Evolutionary conservation across 2,113 vertebrate genomes (phyloP).

Genomic region (Oryzias celebensis): DNA sequence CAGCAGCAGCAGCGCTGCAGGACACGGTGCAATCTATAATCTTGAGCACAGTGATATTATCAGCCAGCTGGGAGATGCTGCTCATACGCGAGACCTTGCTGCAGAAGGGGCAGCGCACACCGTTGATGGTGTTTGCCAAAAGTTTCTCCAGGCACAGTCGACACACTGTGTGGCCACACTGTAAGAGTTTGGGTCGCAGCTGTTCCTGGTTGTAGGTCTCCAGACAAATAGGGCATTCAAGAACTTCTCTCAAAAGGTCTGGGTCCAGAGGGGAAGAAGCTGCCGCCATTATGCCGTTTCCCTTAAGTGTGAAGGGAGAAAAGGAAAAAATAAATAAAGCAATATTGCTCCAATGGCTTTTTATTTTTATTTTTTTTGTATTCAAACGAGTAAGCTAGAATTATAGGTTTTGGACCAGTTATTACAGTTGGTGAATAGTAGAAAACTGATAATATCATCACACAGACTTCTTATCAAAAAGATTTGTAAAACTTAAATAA

Average conservation of each 20-base stretch:
- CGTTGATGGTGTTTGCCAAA: constrained; percentile 91
- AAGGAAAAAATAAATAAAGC: background rate
- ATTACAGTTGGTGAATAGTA: no score
- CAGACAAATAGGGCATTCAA: constrained; percentile 96
- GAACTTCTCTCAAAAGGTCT: constrained; percentile 89
- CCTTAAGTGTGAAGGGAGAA: constrained; percentile 12
- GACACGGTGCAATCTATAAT: constrained; percentile 89
- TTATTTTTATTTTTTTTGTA: no score
- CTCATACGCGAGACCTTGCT: constrained; percentile 93
- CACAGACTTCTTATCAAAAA: no score
- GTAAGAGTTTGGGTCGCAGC: constrained; percentile 91
- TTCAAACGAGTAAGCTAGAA: no score
- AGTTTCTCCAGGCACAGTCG: constrained; percentile 94
- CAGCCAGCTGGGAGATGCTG: constrained; percentile 87
- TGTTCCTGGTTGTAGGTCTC: constrained; percentile 92
- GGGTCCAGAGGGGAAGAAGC: constrained; percentile 83
- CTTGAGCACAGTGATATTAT: constrained; percentile 95
- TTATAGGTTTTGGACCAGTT: no score
- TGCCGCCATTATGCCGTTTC: constrained; percentile 78
- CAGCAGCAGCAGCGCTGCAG: constrained; percentile 80
- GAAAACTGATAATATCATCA: no score
- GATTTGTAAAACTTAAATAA: no score
- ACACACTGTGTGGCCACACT: constrained; percentile 96
- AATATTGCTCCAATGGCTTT: background rate
- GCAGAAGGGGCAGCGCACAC: constrained; percentile 96